Evolutionary conservation across 2,113 vertebrate genomes (phyloP).

Genomic region (Scomber colias): DNA sequence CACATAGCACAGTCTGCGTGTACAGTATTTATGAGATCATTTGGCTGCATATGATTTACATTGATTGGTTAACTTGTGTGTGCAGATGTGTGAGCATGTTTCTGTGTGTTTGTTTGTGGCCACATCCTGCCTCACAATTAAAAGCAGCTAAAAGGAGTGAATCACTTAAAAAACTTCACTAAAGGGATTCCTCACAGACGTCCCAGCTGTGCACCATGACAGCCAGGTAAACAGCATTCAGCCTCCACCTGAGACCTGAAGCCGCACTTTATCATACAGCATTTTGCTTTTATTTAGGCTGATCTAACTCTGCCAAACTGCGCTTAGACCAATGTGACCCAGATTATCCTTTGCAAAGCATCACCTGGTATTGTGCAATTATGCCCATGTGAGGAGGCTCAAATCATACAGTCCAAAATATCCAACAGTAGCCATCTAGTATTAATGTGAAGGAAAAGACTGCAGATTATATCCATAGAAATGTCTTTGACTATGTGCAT

Average conservation of each 20-base stretch:
- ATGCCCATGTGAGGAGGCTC: not conserved
- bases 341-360: constrained; percentile 23
- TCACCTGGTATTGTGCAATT: constrained; percentile 2
- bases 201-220: constrained; percentile 40
- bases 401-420: not conserved
- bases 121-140: not conserved
- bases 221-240: constrained; percentile 23
- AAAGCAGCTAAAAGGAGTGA: constrained; percentile 2
- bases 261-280: not conserved
- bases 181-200: constrained; percentile 25
- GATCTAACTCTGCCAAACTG: constrained; percentile 15
- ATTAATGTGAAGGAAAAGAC: not conserved
- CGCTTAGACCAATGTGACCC: constrained; percentile 12
- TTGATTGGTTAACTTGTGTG: constrained; percentile 1
- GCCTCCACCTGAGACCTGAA: constrained; percentile 40
- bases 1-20: not conserved
- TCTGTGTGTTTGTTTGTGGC: constrained; percentile 16
- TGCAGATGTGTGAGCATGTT: not conserved
- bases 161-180: not conserved
- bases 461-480: not conserved
- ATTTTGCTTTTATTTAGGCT: constrained; percentile 25
- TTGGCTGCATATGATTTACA: constrained; percentile 9
- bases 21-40: constrained; percentile 19
- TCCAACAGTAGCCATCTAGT: not conserved
- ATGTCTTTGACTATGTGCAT: not conserved